phyloP scores from a whole-genome alignment of 2,797 vertebrate genomes.

The Dicrostonyx torquatus region DNA sequence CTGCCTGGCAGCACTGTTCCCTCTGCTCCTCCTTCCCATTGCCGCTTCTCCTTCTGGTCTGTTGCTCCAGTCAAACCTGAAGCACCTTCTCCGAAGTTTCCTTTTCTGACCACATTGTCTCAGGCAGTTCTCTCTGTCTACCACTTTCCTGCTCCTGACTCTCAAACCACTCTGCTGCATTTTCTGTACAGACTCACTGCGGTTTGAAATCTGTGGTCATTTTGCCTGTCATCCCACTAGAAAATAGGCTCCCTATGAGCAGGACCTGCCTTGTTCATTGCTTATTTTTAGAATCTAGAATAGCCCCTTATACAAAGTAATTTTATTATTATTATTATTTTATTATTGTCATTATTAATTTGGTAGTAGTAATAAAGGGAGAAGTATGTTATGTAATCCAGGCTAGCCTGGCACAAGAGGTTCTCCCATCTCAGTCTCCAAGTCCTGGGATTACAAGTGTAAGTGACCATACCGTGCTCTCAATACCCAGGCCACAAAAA shows the following conservation, averaged over 20 bases:
- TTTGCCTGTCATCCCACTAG: not conserved
- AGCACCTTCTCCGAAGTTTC: not conserved
- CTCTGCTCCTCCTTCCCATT: not conserved
- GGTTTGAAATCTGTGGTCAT: not conserved
- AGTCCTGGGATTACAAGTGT: not conserved
- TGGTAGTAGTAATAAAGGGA: not conserved
- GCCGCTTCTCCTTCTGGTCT: not conserved
- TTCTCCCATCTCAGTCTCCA: not conserved
- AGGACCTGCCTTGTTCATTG: not conserved
- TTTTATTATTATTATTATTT: not conserved
- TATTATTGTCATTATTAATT: not conserved
- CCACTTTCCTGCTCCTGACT: not conserved
- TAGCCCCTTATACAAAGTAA: not conserved
- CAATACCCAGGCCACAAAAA: not conserved
- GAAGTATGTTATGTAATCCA: not conserved
- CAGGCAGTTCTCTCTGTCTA: not conserved
- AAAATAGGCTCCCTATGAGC: not conserved
- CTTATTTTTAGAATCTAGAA: slow-evolving; percentile 6
- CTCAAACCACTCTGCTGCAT: not conserved
- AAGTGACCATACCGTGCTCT: not conserved
- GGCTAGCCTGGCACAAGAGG: not conserved
- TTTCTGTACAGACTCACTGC: not conserved
- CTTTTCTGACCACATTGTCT: not conserved
- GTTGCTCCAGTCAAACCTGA: not conserved
- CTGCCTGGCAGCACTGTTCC: not conserved